Evolutionary conservation across 2,113 vertebrate species (phyloP), one percentile per base, ranked within the genome.

Genomic region (Lates calcarifer): DNA sequence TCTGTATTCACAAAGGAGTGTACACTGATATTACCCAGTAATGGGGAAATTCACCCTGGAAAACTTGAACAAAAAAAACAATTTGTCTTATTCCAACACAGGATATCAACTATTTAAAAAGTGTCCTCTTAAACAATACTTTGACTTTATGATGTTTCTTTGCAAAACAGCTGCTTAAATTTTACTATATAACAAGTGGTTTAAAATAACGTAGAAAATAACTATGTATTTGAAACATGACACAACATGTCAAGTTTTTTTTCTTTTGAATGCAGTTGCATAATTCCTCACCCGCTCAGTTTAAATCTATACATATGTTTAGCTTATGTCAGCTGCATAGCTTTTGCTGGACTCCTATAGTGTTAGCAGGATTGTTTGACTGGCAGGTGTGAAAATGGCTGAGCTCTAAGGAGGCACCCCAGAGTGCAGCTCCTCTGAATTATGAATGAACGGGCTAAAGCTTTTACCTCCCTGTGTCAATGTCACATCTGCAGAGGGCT

Each of bases 401-500:
- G 74, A 15, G 86, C 75, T 79, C 77, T 33, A 28, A 53, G 65
- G 61, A 71, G 69, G 20, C 77, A 41, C 39, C 75, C 73, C 7
- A 18, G 33, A 79, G 82, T 64, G 74, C 53, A 82, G 45, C 80
- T 37, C 45, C 71, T 45, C 67, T 89, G 62, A 91, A 92, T 89
- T 80, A 89, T 92, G 79, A 90, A 90, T 89, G 72, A 79, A 72
- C 13, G 13, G 39, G 14, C 62, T 61, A 56, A 62, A 78, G 81
- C 86, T 79, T 72, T 81, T 67, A 80, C 81, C 63, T 81, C 39
- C 56, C 33, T 58, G 43, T 69, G 67, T 83, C 65, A 70, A 4
- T 29, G 49, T 74, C 58, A 62, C 45, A 71, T 67, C 39, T 78
- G 64, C 60, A 74, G 57, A 67, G 31, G 26, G 6, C 66, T 47